Evolutionary conservation across 1,140 invertebrate genomes (phyloP).

Genomic region (Babylonia areolata): DNA sequence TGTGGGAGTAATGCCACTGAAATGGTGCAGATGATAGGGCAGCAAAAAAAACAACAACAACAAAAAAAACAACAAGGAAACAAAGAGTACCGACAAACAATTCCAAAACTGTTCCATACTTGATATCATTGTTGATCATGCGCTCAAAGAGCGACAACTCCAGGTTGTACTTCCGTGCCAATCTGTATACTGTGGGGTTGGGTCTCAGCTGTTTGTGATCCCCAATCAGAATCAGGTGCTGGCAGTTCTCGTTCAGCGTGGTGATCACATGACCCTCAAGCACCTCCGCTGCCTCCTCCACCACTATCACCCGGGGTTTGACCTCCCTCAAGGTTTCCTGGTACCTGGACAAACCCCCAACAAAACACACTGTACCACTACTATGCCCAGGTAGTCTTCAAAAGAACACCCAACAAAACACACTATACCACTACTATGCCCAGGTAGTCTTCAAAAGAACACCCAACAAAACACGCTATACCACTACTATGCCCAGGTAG

Average conservation of each 20-base stretch:
- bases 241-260: slow-evolving; percentile 80
- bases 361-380: background rate
- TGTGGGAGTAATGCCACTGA: no score
- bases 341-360: slow-evolving; percentile 34
- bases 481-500: no score
- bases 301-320: slow-evolving; percentile 66
- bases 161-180: slow-evolving; percentile 72
- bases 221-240: slow-evolving; percentile 90
- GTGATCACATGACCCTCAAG: slow-evolving; percentile 72
- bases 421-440: no score
- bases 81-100: no score
- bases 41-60: no score
- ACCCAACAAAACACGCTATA: background rate
- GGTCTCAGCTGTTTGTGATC: slow-evolving; percentile 80
- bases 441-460: no score
- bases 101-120: slow-evolving; percentile 69
- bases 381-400: no score
- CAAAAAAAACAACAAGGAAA: no score
- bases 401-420: background rate
- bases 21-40: no score
- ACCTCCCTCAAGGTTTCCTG: slow-evolving; percentile 56
- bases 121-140: slow-evolving; percentile 71
- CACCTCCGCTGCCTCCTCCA: slow-evolving; percentile 75
- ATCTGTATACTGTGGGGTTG: slow-evolving; percentile 72
- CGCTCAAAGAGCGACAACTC: slow-evolving; percentile 76